A percentile compares a stretch with the other conserved stretches of the same genome.
These are phyloP conservation scores for Pseudotriccus pelzelni DNA, from an alignment of 2,797 vertebrate species.

Conservation along the genomic window DNA sequence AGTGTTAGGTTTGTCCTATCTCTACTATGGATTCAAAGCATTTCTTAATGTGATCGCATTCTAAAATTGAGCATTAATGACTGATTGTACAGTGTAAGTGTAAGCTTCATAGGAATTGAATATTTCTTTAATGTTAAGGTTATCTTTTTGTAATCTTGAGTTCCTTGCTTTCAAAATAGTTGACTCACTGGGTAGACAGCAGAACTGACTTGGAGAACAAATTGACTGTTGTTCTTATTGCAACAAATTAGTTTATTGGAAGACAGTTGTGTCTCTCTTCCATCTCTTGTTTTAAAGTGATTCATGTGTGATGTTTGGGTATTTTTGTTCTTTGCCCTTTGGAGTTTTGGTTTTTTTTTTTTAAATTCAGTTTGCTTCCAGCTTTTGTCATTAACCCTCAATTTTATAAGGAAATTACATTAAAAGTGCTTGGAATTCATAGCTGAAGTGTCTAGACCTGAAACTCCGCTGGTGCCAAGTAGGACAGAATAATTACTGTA, in stretches of 20 bases:
- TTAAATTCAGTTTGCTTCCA: not conserved
- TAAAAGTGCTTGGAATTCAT: not conserved
- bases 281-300: not conserved
- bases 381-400: not conserved
- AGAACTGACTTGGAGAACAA: not conserved
- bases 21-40: not conserved
- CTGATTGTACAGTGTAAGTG: not conserved
- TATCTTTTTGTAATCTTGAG: not conserved
- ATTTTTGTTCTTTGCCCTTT: not conserved
- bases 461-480: not conserved
- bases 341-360: not conserved
- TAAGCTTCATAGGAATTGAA: not conserved
- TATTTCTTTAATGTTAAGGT: not conserved
- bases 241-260: not conserved
- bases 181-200: not conserved
- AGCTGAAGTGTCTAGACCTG: not conserved
- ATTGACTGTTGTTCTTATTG: not conserved
- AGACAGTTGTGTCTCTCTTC: not conserved
- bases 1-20: not conserved
- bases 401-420: not conserved
- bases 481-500: not conserved
- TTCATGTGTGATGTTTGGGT: not conserved
- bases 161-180: not conserved
- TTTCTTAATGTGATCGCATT: not conserved
- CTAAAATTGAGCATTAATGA: not conserved